phyloP scores from a whole-genome alignment of 2,797 vertebrate species.

The Pangasius krempfi region DNA sequence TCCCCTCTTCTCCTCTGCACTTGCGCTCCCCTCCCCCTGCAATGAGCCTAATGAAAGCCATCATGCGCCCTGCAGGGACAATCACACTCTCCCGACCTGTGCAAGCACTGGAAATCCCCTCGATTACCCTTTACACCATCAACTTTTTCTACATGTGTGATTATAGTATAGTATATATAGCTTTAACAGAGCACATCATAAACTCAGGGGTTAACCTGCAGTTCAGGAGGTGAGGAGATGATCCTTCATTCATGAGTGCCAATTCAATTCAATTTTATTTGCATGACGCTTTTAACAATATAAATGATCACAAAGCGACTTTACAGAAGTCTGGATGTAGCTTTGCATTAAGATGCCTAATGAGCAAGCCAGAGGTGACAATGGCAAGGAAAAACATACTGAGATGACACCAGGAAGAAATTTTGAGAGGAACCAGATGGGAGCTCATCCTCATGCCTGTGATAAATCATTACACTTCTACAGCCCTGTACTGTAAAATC shows the following conservation, averaged over 20 bases:
- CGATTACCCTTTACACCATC: background rate
- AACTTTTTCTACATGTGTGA: background rate
- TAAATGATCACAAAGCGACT: background rate
- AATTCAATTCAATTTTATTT: background rate
- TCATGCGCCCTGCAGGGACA: constrained; percentile 75
- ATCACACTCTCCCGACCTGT: constrained; percentile 50
- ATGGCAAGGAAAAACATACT: background rate
- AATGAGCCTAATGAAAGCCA: constrained; percentile 81
- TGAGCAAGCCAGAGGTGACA: background rate
- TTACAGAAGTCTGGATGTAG: background rate
- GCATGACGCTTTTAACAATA: background rate
- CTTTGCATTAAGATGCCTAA: background rate
- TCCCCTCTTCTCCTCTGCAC: constrained; percentile 80
- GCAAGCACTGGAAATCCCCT: constrained; percentile 10
- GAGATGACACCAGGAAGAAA: background rate
- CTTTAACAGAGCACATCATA: background rate
- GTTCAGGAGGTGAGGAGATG: background rate
- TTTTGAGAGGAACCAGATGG: background rate
- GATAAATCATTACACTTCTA: background rate
- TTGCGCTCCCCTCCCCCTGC: constrained; percentile 84
- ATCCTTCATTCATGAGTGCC: background rate
- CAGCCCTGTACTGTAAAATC: background rate
- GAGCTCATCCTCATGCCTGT: background rate
- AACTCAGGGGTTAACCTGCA: background rate
- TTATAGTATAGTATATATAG: background rate